Percentiles rank a stretch among this genome's conserved stretches.
Conservation (phyloP, 2,113 vertebrate species). For the Xiphophorus couchianus region DNA sequence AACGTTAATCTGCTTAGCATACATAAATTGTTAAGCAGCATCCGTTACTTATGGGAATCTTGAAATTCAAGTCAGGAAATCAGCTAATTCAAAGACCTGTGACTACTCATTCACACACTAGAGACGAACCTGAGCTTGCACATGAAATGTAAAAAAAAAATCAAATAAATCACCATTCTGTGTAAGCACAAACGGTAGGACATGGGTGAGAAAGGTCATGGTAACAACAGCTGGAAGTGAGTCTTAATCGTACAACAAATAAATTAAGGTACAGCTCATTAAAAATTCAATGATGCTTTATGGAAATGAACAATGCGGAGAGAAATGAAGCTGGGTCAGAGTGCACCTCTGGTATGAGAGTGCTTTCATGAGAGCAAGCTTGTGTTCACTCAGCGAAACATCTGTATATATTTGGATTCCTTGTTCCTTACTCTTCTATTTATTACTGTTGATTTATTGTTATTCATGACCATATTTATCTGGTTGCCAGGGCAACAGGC, state of each 20-base stretch:
- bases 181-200: slow-evolving; percentile 5
- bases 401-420: neutral
- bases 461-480: no score
- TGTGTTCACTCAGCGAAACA: neutral
- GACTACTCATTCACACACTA: slow-evolving; percentile 32
- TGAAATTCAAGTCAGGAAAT: slow-evolving; percentile 46
- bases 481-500: no score
- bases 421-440: neutral
- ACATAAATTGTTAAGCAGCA: slow-evolving; percentile 58
- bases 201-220: neutral
- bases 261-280: slow-evolving; percentile 4
- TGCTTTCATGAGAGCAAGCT: neutral
- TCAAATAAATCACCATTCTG: neutral
- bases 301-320: slow-evolving; percentile 31
- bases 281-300: slow-evolving; percentile 1
- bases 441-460: neutral
- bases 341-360: slow-evolving; percentile 5
- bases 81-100: slow-evolving; percentile 20
- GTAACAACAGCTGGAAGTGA: slow-evolving; percentile 5
- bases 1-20: slow-evolving; percentile 69
- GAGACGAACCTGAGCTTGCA: slow-evolving; percentile 32
- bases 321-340: slow-evolving; percentile 17
- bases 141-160: slow-evolving; percentile 8
- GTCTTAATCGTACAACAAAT: slow-evolving; percentile 8
- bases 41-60: slow-evolving; percentile 38